Conservation (phyloP, 2,888 invertebrate species). For the Luperina testacea region DNA sequence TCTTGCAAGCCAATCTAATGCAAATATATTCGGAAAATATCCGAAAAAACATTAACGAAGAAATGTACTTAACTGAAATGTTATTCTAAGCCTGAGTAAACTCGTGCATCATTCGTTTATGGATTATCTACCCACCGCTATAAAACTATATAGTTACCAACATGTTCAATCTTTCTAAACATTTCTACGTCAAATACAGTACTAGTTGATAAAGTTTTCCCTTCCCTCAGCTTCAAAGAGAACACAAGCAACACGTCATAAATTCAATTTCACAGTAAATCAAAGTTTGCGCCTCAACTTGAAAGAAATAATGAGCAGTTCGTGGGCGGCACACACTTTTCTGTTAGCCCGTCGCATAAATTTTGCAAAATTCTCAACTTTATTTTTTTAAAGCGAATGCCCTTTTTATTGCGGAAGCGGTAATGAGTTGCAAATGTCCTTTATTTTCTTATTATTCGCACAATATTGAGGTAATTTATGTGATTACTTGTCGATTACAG, state of each 20-base stretch:
- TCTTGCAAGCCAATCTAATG: neutral
- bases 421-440: conserved; percentile 21
- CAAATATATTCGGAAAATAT: neutral
- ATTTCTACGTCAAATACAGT: conserved; percentile 9
- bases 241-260: conserved; percentile 23
- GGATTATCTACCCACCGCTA: neutral
- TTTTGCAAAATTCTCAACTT: conserved; percentile 28
- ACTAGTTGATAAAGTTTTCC: conserved; percentile 27
- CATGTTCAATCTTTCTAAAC: conserved; percentile 3
- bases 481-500: conserved; percentile 13
- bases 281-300: conserved; percentile 70
- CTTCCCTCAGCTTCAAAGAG: conserved; percentile 24
- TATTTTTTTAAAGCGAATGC: conserved; percentile 14
- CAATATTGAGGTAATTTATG: neutral
- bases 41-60: too few species aligned
- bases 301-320: conserved; percentile 72
- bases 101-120: conserved; percentile 1
- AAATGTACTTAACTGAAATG: neutral
- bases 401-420: conserved; percentile 33
- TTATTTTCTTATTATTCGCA: conserved; percentile 15
- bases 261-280: conserved; percentile 57
- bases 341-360: conserved; percentile 60
- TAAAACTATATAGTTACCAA: conserved; percentile 2
- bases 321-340: conserved; percentile 68
- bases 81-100: neutral